Percentiles rank a stretch among this genome's conserved stretches.
Conservation (phyloP, 1,140 invertebrate genomes). For the Leptinotarsa texana region DNA sequence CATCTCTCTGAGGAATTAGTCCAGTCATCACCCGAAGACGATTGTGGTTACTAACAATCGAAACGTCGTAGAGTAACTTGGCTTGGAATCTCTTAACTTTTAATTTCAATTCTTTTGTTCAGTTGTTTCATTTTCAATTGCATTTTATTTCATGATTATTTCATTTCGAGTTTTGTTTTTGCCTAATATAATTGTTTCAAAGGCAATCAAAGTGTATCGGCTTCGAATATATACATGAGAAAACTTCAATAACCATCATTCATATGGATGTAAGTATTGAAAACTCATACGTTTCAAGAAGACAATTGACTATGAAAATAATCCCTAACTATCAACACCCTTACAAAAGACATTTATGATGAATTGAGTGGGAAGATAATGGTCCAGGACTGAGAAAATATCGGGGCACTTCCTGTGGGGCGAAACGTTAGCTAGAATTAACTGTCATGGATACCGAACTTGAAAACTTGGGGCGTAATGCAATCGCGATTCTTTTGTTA, state of each 20-base stretch:
- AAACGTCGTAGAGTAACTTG: too few relatives aligned
- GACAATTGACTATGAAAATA: constrained; percentile 8
- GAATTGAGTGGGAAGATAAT: constrained; percentile 49
- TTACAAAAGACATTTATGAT: constrained; percentile 46
- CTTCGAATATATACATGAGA: not conserved
- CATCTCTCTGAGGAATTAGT: too few relatives aligned
- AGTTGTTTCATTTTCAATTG: too few relatives aligned
- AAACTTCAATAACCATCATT: not conserved
- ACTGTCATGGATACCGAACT: constrained; percentile 51
- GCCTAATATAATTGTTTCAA: too few relatives aligned
- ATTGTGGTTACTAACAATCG: too few relatives aligned
- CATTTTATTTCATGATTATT: too few relatives aligned
- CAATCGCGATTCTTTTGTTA: constrained; percentile 47
- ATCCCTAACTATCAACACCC: constrained; percentile 47
- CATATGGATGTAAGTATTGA: not conserved
- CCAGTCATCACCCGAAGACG: too few relatives aligned
- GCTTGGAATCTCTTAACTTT: too few relatives aligned
- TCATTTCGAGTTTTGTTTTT: too few relatives aligned
- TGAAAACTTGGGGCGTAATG: constrained; percentile 47
- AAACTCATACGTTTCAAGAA: not conserved
- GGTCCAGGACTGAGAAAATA: constrained; percentile 46
- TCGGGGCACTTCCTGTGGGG: constrained; percentile 45
- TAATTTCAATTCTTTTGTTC: too few relatives aligned
- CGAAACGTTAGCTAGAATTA: constrained; percentile 44
- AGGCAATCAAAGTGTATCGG: too few relatives aligned